Base-by-base conservation (phyloP, 2,797 vertebrate species). In the Potorous gilbertii region DNA sequence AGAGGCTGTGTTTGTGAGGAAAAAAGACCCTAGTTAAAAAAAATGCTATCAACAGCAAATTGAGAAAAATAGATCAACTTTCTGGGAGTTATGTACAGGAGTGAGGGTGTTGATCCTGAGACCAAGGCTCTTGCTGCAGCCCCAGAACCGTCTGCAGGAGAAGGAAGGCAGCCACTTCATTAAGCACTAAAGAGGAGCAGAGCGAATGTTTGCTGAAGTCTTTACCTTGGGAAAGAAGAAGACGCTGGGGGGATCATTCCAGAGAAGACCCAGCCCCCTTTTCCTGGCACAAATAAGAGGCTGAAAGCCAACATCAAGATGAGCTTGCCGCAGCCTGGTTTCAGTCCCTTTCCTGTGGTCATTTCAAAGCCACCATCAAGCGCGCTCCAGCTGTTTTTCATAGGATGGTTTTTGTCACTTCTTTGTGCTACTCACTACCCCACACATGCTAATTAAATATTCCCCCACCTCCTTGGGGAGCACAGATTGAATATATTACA, bases 221-320 rank as follows among this genome's bases (percentile, higher is more conserved):
- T 97, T 94, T 27, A 93, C 62, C 95, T 95, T 89, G 90, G 95
- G 96, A 95, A 97, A 96, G 92, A 66, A 14, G 57, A 66, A 13
- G 66, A 4, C 18, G 55, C 91, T 94, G 16, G 11, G 56, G 12
- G 29, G 31, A 57, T 54, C 54, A 81, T 12, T 34, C 56, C 13
- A 62, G 54, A 16, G 9, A 74, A 89, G 62, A 90, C 95, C 89
- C 94, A 90, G 90, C 74, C 62, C 90, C 92, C 5, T 2, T 54
- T 90, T 46, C 24, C 66, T 50, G 66, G 55, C 56, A 74, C n/a
- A 31, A 94, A 95, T 29, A 90, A 66, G 62, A 87, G 29, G 40
- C 3, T 1, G n/a, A 46, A 24, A 54, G 56, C 54, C 66, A 87
- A 91, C 66, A 52, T 24, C 16, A 56, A 90, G 94, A 59, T 56